phyloP scores from a whole-genome alignment of 2,113 vertebrate genomes.

The Phasianus colchicus region DNA sequence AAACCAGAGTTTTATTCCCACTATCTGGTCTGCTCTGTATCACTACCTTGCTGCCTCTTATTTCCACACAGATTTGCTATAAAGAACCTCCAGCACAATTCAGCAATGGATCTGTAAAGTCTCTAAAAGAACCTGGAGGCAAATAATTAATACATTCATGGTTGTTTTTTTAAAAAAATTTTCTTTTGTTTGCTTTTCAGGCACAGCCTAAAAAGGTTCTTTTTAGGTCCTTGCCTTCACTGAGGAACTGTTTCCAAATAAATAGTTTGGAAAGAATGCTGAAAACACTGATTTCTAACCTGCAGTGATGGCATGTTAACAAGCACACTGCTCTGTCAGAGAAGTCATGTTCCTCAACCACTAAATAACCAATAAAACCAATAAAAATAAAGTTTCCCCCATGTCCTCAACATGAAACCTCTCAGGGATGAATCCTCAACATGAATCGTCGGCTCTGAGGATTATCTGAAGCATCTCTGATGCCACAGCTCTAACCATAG shows the following conservation, averaged over 20 bases:
- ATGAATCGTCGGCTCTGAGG: not conserved
- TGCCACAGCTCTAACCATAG: not conserved
- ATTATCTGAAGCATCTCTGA: not conserved
- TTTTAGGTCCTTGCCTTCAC: not conserved
- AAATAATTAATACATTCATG: not conserved
- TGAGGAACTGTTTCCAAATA: not conserved
- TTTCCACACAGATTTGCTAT: not conserved
- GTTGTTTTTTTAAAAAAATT: not conserved
- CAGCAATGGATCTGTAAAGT: not conserved
- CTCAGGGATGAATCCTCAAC: not conserved
- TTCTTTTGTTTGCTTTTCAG: not conserved
- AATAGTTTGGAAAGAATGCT: not conserved
- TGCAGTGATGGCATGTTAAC: fast-evolving
- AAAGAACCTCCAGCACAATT: not conserved
- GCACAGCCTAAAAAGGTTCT: not conserved
- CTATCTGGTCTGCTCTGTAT: not conserved
- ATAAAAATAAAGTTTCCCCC: not conserved
- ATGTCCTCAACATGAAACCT: not conserved
- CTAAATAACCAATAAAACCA: no score
- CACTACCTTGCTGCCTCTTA: not conserved
- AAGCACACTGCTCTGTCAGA: not conserved
- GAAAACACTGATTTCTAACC: not conserved
- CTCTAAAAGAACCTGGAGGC: not conserved
- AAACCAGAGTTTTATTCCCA: not conserved
- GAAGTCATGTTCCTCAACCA: not conserved